phyloP scores from a whole-genome alignment of 2,797 vertebrate species.

The Gymnothorax reevesii region DNA sequence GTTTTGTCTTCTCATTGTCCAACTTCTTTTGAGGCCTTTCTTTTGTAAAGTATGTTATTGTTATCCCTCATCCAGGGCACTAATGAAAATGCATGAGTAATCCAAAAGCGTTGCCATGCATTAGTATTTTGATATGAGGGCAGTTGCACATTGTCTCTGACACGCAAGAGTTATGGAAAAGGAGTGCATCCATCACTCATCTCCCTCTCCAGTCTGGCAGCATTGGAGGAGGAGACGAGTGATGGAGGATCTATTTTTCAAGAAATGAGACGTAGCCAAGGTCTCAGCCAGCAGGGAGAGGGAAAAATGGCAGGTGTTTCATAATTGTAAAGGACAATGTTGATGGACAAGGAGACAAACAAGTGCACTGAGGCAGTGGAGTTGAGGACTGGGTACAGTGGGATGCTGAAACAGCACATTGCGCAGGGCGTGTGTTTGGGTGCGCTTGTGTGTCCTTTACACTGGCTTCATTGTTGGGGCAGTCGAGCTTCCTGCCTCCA shows the following conservation, averaged over 20 bases:
- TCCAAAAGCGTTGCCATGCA: neutral
- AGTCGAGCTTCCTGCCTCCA: conserved; percentile 68
- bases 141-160: neutral
- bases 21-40: neutral
- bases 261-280: neutral
- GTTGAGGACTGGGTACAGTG: neutral
- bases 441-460: conserved; percentile 41
- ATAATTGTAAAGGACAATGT: neutral
- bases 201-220: too few relatives aligned
- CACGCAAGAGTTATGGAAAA: neutral
- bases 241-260: neutral
- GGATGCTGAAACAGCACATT: conserved; percentile 11
- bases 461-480: conserved; percentile 60
- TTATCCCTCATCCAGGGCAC: neutral
- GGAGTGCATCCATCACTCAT: too few relatives aligned
- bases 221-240: too few relatives aligned
- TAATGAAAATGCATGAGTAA: neutral
- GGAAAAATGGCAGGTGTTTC: too few relatives aligned
- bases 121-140: neutral
- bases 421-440: neutral
- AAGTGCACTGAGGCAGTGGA: neutral
- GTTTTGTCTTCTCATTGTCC: neutral
- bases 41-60: conserved; percentile 2
- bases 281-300: neutral
- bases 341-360: neutral